Evolutionary conservation across 2,888 invertebrate genomes (phyloP).

Genomic region (Norana najaformis): DNA sequence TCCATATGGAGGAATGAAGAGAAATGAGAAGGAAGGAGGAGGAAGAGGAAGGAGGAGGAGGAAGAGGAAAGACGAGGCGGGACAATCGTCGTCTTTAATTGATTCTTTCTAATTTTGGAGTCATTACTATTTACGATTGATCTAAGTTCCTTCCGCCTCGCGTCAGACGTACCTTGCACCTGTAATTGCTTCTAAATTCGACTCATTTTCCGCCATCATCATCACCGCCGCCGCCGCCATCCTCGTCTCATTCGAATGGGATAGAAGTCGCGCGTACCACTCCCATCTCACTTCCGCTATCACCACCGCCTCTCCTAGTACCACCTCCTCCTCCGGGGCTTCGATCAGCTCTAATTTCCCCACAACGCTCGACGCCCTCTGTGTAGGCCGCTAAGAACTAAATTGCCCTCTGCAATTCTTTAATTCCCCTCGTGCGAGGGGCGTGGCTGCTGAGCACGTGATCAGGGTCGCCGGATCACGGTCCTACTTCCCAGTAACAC

Average conservation of each 20-base stretch:
- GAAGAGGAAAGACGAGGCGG: not conserved
- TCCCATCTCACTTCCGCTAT: slow-evolving; percentile 13
- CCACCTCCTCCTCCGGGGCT: not conserved
- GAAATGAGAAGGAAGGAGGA: not conserved
- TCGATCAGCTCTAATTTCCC: not conserved
- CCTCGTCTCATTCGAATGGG: not conserved
- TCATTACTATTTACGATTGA: not conserved
- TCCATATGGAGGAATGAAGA: too few relatives aligned
- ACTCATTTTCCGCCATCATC: not conserved
- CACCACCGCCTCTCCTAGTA: not conserved
- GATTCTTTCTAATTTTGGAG: not conserved
- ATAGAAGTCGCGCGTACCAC: not conserved
- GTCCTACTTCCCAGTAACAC: not conserved
- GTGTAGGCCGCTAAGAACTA: not conserved
- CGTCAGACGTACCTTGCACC: not conserved
- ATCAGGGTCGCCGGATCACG: not conserved
- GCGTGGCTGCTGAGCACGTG: not conserved
- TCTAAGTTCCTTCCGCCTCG: not conserved
- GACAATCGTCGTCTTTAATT: not conserved
- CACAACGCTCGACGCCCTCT: not conserved
- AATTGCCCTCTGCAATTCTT: not conserved
- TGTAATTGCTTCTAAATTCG: not conserved
- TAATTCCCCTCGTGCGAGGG: not conserved
- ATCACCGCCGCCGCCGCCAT: not conserved
- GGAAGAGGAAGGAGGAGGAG: too few relatives aligned